A percentile compares a stretch with the other conserved stretches of the same genome.
phyloP scores from a whole-genome alignment of 2,113 vertebrate species.

The Nesogale talazaci region DNA sequence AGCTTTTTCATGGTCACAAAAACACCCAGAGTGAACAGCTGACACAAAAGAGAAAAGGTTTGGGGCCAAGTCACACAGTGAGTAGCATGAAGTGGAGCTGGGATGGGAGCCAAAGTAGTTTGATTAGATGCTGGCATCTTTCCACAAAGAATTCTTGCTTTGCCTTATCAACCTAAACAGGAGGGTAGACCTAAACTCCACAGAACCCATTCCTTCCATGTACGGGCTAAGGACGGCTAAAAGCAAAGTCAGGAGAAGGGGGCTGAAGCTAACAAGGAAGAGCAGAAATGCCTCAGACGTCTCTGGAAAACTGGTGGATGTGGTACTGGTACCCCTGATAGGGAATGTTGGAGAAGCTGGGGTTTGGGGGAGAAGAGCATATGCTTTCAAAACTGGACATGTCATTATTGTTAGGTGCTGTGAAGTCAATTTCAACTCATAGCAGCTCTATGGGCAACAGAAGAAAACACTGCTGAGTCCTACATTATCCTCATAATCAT shows the following conservation, averaged over 20 bases:
- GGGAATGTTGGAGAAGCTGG: background rate
- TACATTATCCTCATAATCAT: too few species aligned
- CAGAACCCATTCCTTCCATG: slow-evolving; percentile 6
- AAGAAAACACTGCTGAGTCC: too few species aligned
- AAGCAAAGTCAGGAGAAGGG: background rate
- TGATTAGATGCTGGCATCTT: slow-evolving; percentile 28
- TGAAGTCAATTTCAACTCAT: too few species aligned
- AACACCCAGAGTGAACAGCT: background rate
- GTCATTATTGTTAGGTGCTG: too few species aligned
- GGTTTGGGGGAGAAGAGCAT: background rate
- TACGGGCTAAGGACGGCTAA: background rate
- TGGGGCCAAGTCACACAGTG: background rate
- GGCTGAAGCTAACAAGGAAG: background rate
- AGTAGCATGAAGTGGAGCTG: background rate
- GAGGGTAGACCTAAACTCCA: background rate
- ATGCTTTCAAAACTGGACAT: background rate
- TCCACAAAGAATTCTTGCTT: slow-evolving; percentile 12
- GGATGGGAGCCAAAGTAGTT: background rate
- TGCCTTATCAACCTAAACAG: background rate
- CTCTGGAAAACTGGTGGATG: slow-evolving; percentile 39
- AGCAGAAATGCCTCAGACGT: background rate
- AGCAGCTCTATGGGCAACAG: too few species aligned
- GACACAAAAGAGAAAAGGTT: background rate
- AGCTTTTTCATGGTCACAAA: slow-evolving; percentile 14
- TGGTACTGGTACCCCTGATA: background rate